phyloP scores from a whole-genome alignment of 2,888 invertebrate genomes.

The Hedya salicella region DNA sequence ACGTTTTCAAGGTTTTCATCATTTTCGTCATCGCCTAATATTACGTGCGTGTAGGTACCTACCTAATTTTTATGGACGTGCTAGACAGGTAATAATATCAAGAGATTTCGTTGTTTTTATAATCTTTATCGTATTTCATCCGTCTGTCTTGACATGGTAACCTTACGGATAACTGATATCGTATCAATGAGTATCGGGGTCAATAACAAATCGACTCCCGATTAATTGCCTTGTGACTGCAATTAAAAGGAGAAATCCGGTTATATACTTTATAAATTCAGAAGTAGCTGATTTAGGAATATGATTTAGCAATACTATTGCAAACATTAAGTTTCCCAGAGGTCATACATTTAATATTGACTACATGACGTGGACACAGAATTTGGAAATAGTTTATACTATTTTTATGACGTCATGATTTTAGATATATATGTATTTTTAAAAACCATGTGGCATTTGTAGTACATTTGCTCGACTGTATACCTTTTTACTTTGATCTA shows the following conservation, averaged over 20 bases:
- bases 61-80: conserved; percentile 14
- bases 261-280: conserved; percentile 7
- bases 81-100: conserved; percentile 11
- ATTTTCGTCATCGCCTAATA: conserved; percentile 43
- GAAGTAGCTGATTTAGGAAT: background rate
- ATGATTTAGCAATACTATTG: background rate
- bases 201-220: conserved; percentile 27
- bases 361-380: too few relatives aligned
- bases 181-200: conserved; percentile 37
- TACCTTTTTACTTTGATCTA: too few relatives aligned
- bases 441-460: too few relatives aligned
- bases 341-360: too few relatives aligned
- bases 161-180: conserved; percentile 37
- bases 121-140: conserved; percentile 42
- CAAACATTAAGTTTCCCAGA: too few relatives aligned
- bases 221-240: conserved; percentile 12
- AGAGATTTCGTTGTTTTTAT: background rate
- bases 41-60: conserved; percentile 13
- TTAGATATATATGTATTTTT: too few relatives aligned
- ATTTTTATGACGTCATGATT: too few relatives aligned
- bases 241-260: conserved; percentile 13
- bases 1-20: conserved; percentile 56
- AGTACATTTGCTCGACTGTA: too few relatives aligned
- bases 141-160: conserved; percentile 46
- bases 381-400: too few relatives aligned